Percentiles rank a stretch among this genome's conserved stretches.
These are phyloP conservation scores for Monopterus albus DNA, from an alignment of 2,113 vertebrate species.

Conservation along the genomic window DNA sequence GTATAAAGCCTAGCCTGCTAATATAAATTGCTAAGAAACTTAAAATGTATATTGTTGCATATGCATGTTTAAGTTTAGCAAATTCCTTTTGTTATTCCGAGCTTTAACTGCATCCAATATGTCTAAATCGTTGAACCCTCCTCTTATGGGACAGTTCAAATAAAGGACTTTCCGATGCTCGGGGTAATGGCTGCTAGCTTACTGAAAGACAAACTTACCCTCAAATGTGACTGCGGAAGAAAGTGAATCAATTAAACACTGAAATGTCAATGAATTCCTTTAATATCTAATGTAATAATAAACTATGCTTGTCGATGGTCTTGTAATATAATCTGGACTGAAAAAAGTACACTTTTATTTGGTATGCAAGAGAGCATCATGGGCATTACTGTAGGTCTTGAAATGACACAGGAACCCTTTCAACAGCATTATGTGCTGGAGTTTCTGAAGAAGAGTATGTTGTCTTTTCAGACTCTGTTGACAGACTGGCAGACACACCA, in stretches of 20 bases:
- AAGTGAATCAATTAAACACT: background rate
- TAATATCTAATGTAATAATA: background rate
- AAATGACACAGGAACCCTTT: background rate
- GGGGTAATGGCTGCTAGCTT: slow-evolving; percentile 39
- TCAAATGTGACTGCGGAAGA: slow-evolving; percentile 36
- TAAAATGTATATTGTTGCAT: slow-evolving; percentile 1
- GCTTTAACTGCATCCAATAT: slow-evolving; percentile 7
- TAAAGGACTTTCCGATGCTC: slow-evolving; percentile 37
- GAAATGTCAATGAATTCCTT: background rate
- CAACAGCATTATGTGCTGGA: background rate
- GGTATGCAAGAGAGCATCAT: background rate
- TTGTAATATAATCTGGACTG: background rate
- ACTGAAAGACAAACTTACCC: slow-evolving; percentile 18
- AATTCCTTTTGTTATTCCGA: background rate
- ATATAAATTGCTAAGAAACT: slow-evolving; percentile 6
- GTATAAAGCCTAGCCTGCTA: background rate
- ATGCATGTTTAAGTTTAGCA: slow-evolving; percentile 28
- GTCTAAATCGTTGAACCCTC: too few relatives aligned
- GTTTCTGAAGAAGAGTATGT: background rate
- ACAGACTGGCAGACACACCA: slow-evolving; percentile 34
- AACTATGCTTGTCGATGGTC: background rate
- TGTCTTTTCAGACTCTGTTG: slow-evolving; percentile 35
- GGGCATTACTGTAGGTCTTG: background rate
- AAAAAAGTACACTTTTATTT: background rate
- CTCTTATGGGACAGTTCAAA: too few relatives aligned